phyloP scores from a whole-genome alignment of 2,797 vertebrate genomes.

The Ceryle rudis region DNA sequence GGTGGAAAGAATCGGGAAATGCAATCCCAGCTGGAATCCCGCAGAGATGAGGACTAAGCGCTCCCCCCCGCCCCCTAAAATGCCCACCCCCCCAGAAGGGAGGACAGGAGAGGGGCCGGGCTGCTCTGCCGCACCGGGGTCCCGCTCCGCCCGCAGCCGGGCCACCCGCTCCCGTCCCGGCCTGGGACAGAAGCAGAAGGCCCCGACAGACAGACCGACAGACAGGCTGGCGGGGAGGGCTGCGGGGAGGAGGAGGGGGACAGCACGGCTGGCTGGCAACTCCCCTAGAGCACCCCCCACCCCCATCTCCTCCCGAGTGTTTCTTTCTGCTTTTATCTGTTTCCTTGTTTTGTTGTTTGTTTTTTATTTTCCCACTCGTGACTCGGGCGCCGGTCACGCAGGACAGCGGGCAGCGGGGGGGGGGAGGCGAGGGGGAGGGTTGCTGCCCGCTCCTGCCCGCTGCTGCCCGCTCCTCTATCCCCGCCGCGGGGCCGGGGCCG shows the following conservation, averaged over 20 bases:
- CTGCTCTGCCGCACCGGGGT: conserved; percentile 31
- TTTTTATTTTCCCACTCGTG: neutral
- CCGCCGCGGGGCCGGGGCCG: neutral
- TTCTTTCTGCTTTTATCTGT: neutral
- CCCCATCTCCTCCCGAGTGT: neutral
- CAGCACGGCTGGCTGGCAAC: neutral
- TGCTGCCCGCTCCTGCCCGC: neutral
- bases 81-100: neutral
- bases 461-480: neutral
- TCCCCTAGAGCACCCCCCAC: neutral
- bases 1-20: neutral
- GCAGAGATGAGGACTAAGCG: neutral
- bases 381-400: neutral
- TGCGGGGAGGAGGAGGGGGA: neutral
- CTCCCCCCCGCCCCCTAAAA: no score
- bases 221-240: neutral
- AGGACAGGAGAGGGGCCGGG: neutral
- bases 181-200: conserved; percentile 17
- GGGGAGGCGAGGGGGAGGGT: neutral
- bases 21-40: neutral
- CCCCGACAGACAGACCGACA: neutral
- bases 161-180: neutral
- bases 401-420: neutral
- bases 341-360: neutral
- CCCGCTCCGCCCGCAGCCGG: neutral